These are phyloP conservation scores for Trinectes maculatus DNA, from an alignment of 2,113 vertebrate genomes.

Conservation along the genomic window DNA sequence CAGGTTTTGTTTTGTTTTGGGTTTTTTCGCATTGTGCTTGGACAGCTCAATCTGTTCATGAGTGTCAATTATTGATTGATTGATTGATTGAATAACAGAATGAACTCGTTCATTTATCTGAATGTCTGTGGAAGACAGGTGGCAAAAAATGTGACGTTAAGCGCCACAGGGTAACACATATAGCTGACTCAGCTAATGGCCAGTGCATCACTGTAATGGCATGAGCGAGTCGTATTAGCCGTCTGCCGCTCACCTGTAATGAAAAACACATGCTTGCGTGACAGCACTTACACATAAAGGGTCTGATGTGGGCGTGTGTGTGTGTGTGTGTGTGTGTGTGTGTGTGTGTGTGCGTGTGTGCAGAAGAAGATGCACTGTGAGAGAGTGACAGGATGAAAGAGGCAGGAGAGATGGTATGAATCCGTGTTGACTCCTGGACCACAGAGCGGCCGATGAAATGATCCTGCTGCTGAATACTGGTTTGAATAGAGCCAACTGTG, in stretches of 20 bases:
- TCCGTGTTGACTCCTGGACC: slow-evolving; percentile 53
- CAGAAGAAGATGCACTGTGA: neutral
- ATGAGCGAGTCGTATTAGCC: neutral
- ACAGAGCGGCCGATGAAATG: slow-evolving; percentile 58
- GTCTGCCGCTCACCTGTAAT: slow-evolving; percentile 1
- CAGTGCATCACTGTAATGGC: no score
- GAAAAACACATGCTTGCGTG: slow-evolving; percentile 11
- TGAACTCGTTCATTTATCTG: no score
- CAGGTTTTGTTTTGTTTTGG: no score
- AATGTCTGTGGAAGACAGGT: no score
- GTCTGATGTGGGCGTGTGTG: neutral
- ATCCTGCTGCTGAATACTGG: slow-evolving; percentile 63
- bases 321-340: neutral
- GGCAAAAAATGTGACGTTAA: neutral
- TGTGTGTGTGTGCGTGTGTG: slow-evolving; percentile 4
- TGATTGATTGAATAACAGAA: no score
- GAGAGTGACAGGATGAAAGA: neutral
- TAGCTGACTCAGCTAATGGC: neutral
- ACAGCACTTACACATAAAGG: neutral
- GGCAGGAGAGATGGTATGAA: slow-evolving; percentile 23
- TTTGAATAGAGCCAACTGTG: slow-evolving; percentile 61
- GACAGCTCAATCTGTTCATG: no score
- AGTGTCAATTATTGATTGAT: no score
- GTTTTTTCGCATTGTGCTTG: no score
- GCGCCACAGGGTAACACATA: neutral